Percentiles rank a stretch among this genome's conserved stretches.
These are phyloP conservation scores for Lonchura striata DNA, from an alignment of 2,113 vertebrate species.

Conservation along the genomic window DNA sequence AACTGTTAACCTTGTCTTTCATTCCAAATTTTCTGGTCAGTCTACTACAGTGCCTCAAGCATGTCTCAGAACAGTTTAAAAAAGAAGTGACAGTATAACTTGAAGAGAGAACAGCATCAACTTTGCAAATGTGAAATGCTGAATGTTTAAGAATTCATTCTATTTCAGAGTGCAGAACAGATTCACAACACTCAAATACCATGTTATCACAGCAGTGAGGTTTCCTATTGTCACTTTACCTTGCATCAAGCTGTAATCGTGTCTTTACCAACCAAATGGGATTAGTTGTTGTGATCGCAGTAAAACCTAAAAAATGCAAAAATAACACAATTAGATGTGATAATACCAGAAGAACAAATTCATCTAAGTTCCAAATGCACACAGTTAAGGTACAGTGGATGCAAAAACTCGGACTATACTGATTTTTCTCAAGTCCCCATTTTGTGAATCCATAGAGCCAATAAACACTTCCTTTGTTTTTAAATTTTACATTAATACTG, in stretches of 20 bases:
- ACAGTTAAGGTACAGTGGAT: constrained; percentile 38
- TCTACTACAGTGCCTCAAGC: not conserved
- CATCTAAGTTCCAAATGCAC: constrained; percentile 17
- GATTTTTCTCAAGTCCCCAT: not conserved
- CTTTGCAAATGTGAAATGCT: not conserved
- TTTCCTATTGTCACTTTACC: constrained; percentile 68
- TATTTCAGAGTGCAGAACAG: not conserved
- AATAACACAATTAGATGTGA: constrained; percentile 62
- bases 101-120: not conserved
- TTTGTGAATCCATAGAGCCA: constrained; percentile 47
- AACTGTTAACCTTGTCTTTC: not conserved
- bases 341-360: not conserved
- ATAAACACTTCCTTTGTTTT: not conserved
- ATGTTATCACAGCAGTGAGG: not conserved
- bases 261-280: constrained; percentile 99
- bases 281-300: constrained; percentile 96
- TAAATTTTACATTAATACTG: not conserved
- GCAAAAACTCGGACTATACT: constrained; percentile 52
- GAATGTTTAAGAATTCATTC: not conserved
- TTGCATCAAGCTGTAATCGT: constrained; percentile 94
- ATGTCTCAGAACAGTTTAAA: not conserved
- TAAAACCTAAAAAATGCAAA: constrained; percentile 89
- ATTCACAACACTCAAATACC: not conserved
- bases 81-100: not conserved
- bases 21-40: not conserved